Conservation (phyloP, 2,888 invertebrate genomes). For the Macrosoma leucophasiata region DNA sequence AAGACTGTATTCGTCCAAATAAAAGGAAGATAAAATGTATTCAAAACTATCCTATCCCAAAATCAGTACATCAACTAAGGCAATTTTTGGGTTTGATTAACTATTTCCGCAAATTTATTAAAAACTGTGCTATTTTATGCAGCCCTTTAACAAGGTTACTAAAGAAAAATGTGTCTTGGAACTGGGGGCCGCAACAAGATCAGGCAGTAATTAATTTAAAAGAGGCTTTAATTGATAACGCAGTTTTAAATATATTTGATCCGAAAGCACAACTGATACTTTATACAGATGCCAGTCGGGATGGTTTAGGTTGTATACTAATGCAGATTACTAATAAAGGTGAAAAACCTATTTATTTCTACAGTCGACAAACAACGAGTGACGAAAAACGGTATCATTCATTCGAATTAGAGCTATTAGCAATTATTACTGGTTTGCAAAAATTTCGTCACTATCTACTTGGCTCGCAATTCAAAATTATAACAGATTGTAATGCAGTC, state of each 20-base stretch:
- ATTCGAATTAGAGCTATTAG: slow-evolving; percentile 10
- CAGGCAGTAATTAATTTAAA: slow-evolving; percentile 6
- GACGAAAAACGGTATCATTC: slow-evolving; percentile 12
- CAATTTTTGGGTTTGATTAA: slow-evolving; percentile 15
- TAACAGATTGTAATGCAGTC: slow-evolving; percentile 17
- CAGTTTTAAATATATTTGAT: slow-evolving; percentile 9
- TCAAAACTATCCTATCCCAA: slow-evolving; percentile 11
- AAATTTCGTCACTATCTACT: slow-evolving; percentile 14
- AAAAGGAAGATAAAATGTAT: slow-evolving; percentile 7
- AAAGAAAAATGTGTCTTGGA: slow-evolving; percentile 10
- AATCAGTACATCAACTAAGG: slow-evolving; percentile 11
- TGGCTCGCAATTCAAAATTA: slow-evolving; percentile 12
- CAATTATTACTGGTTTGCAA: slow-evolving; percentile 11
- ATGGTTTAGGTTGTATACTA: slow-evolving; percentile 13
- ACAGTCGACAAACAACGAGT: slow-evolving; percentile 8
- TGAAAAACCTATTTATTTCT: slow-evolving; percentile 5
- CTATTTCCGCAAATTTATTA: slow-evolving; percentile 14
- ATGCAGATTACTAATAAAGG: slow-evolving; percentile 4
- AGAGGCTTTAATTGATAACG: slow-evolving; percentile 7
- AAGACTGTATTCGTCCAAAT: slow-evolving; percentile 9
- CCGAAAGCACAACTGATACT: slow-evolving; percentile 8
- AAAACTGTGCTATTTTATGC: slow-evolving; percentile 8
- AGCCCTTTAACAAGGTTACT: slow-evolving; percentile 12
- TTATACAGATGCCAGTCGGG: slow-evolving; percentile 15
- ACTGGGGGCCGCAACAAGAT: slow-evolving; percentile 7